A percentile compares a stretch with the other conserved stretches of the same genome.
Evolutionary conservation across 1,140 invertebrate genomes (phyloP).

Genomic region (Polypedilum pembai): DNA sequence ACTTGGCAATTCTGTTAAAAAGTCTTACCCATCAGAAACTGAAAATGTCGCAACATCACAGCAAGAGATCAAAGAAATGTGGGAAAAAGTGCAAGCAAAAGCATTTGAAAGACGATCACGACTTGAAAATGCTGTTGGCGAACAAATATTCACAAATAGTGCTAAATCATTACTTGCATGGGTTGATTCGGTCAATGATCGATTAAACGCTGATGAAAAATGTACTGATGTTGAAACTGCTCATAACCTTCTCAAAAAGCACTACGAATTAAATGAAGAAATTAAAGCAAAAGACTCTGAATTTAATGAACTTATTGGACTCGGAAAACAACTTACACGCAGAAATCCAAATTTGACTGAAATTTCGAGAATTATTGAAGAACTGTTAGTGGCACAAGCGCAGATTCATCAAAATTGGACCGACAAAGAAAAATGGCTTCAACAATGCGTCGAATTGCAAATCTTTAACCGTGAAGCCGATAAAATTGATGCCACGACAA

Average conservation of each 20-base stretch:
- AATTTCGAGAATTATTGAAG: constrained; percentile 63
- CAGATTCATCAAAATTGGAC: constrained; percentile 69
- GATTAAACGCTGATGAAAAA: constrained; percentile 71
- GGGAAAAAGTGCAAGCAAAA: constrained; percentile 79
- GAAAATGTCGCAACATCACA: constrained; percentile 77
- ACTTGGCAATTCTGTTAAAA: constrained; percentile 76
- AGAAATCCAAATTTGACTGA: constrained; percentile 61
- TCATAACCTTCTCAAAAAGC: constrained; percentile 81
- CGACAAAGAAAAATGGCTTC: constrained; percentile 72
- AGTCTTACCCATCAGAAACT: constrained; percentile 82
- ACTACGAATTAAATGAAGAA: constrained; percentile 84
- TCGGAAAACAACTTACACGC: constrained; percentile 65
- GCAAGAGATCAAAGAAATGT: constrained; percentile 76
- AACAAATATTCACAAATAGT: constrained; percentile 85
- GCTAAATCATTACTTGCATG: constrained; percentile 72
- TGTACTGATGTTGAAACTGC: constrained; percentile 85
- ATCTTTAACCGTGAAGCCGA: constrained; percentile 94
- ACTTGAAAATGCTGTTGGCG: constrained; percentile 86
- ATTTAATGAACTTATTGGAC: constrained; percentile 66
- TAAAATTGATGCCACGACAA: constrained; percentile 91
- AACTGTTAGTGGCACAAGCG: constrained; percentile 66
- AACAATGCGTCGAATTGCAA: constrained; percentile 79
- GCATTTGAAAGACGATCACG: constrained; percentile 69
- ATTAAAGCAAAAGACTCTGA: constrained; percentile 71
- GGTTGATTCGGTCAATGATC: constrained; percentile 68